Base-by-base conservation (phyloP, 2,797 vertebrate species). In the Morus bassanus region DNA sequence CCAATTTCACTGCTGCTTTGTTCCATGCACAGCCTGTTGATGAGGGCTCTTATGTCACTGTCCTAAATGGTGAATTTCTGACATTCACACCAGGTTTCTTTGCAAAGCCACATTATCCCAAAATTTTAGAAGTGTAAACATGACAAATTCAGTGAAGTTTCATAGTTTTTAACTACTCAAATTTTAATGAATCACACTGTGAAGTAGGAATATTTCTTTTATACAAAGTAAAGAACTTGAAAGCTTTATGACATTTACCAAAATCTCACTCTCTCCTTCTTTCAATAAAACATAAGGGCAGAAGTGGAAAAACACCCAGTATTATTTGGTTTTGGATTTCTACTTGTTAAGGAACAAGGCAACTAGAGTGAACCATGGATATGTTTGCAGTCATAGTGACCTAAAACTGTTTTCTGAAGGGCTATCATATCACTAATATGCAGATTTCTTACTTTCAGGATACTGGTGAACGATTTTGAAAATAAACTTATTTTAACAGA, bases 211-310 rank as follows among this genome's bases (percentile, higher is more conserved):
- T 92, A 68, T 39, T 83, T 81, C 64, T 88, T 88, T 91, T 18
- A 85, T 8, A 89, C 35, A 77, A 64, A 80, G 53, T 61, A 88
- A 90, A 90, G 86, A 63, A 89, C 56, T 51, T 4, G 0, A 70
- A 89, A 43, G 54, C 60, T 91, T 96, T 83, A 78, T 88, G 83
- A 93, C 83, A 91, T 95, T 94, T 94, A 92, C 79, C 63, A 81
- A 86, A 81, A 93, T 59, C 65, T 67, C 69, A 43, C n/a, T 30
- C 27, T 18, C 41, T 67, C 22, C 16, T 43, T 24, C 50, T 83
- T 86, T 63, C 61, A 93, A 88, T 81, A 96, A 85, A 92, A 68
- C 11, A 0, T 64, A 95, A 84, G 65, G 63, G 69, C 43, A 92
- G 35, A 85, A 73, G 43, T 10, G 25, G 45, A 78, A 88, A 84